These are phyloP conservation scores for Formicarius rufipectus DNA, from an alignment of 2,113 vertebrate genomes.

Conservation along the genomic window DNA sequence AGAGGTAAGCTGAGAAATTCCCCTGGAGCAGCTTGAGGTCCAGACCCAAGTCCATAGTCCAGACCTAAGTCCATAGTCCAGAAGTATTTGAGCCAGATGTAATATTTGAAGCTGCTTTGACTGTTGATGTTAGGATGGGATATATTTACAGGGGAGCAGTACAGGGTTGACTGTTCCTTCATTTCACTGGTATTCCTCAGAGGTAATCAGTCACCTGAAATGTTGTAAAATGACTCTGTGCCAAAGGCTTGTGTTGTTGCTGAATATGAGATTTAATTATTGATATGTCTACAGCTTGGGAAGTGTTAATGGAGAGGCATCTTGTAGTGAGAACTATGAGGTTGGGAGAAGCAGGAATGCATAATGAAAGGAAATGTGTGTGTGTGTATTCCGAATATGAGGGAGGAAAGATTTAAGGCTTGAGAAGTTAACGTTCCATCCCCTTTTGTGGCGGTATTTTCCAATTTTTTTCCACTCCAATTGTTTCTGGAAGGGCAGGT, in stretches of 20 bases:
- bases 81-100: background rate
- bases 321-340: background rate
- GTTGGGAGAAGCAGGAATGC: background rate
- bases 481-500: background rate
- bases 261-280: background rate
- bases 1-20: background rate
- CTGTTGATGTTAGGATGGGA: rapidly evolving
- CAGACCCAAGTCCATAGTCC: rapidly evolving
- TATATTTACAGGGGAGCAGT: background rate
- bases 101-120: background rate
- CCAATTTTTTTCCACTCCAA: background rate
- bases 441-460: background rate
- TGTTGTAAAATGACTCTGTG: background rate
- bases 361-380: background rate
- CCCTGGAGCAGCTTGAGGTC: background rate
- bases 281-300: background rate
- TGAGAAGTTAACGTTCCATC: background rate
- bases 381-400: background rate
- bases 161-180: background rate
- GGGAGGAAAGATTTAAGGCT: background rate
- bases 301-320: background rate
- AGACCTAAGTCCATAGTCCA: rapidly evolving
- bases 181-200: background rate
- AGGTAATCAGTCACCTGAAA: background rate
- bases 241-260: background rate